phyloP scores from a whole-genome alignment of 2,113 vertebrate genomes.

The Plecotus auritus region DNA sequence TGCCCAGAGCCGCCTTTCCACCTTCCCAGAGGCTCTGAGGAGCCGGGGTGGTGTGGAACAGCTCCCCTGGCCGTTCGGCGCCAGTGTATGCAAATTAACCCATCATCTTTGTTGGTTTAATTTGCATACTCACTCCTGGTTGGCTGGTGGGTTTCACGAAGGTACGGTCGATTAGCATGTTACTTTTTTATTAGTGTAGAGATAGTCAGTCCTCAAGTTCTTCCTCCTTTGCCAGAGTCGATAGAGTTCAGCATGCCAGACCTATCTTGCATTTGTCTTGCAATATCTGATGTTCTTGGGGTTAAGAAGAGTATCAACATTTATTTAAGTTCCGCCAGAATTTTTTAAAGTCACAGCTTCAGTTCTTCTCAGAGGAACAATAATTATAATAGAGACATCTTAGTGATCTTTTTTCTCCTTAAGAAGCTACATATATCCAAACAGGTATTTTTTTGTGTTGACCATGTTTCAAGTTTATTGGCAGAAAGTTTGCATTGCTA shows the following conservation, averaged over 20 bases:
- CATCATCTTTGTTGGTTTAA: too few relatives aligned
- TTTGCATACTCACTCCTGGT: too few relatives aligned
- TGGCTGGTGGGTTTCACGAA: too few relatives aligned
- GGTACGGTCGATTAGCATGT: too few relatives aligned
- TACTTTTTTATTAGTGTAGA: too few relatives aligned
- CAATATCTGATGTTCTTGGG: not conserved
- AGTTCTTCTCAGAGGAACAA: not conserved
- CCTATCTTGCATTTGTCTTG: not conserved
- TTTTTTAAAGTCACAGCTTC: not conserved
- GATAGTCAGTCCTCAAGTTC: not conserved
- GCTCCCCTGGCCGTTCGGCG: rapidly evolving
- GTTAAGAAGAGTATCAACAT: not conserved
- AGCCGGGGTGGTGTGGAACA: too few relatives aligned
- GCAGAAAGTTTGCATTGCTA: not conserved
- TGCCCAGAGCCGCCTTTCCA: too few relatives aligned
- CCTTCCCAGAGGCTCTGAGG: too few relatives aligned
- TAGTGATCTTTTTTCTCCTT: not conserved
- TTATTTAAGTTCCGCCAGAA: not conserved
- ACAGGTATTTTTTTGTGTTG: not conserved
- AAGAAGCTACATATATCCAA: not conserved
- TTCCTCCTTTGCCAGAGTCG: not conserved
- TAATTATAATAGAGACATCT: not conserved
- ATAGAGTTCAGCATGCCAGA: not conserved
- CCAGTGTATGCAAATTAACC: not conserved
- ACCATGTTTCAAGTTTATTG: not conserved